These are phyloP conservation scores for Myripristis jacobus DNA, from an alignment of 2,797 vertebrate genomes.

Conservation along the genomic window DNA sequence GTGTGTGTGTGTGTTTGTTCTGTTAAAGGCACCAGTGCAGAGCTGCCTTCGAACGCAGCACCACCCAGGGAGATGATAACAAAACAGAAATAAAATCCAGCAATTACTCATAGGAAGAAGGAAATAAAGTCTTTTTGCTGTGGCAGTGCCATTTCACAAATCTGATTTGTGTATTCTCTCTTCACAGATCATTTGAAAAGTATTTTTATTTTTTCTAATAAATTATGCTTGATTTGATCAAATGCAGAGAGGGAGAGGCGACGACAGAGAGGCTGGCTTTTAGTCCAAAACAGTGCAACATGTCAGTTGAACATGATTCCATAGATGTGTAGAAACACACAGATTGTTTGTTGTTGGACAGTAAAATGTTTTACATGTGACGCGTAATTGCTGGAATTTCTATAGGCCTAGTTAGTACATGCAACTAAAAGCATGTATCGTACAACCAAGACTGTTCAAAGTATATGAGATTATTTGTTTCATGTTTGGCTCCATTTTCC, in stretches of 20 bases:
- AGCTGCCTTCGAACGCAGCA: neutral
- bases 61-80: slow-evolving; percentile 21
- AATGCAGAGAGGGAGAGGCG: neutral
- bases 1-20: neutral
- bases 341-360: too few relatives aligned
- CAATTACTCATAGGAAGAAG: slow-evolving; percentile 22
- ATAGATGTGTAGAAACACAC: slow-evolving; percentile 1
- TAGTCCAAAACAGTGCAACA: too few relatives aligned
- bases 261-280: neutral
- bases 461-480: too few relatives aligned
- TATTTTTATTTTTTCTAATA: too few relatives aligned
- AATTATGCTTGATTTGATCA: slow-evolving; percentile 7
- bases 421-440: too few relatives aligned
- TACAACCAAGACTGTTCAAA: too few relatives aligned
- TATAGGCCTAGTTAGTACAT: neutral
- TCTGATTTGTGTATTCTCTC: slow-evolving; percentile 11
- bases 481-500: neutral
- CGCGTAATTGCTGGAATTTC: neutral
- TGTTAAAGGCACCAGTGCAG: slow-evolving; percentile 11
- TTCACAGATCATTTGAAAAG: slow-evolving; percentile 17
- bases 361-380: too few relatives aligned
- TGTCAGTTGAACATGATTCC: neutral
- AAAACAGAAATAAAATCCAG: slow-evolving; percentile 29
- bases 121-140: slow-evolving; percentile 2
- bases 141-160: neutral